Evolutionary conservation across 2,113 vertebrate genomes (phyloP).

Genomic region (zebrafish (Danio rerio)): GRCz12tu NC_133194.1:37959501-37960000

Average conservation of each 20-base stretch:
- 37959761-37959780: constrained; percentile 45
- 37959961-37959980: no score
- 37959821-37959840: no score
- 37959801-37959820: no score
- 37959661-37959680: constrained; percentile 84
- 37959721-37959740: constrained; percentile 72
- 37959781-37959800: no score
- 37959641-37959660: constrained; percentile 95
- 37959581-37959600: constrained; percentile 97
- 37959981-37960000: no score
- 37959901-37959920: no score
- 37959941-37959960: no score
- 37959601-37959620: constrained; percentile 96
- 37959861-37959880: no score
- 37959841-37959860: no score
- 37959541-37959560: not conserved
- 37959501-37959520: not conserved
- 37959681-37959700: constrained; percentile 74
- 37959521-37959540: not conserved
- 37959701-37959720: constrained; percentile 77
- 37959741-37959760: constrained; percentile 60
- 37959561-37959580: constrained; percentile 18
- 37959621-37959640: constrained; percentile 97
- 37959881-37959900: no score
- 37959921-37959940: no score